phyloP scores from a whole-genome alignment of 2,797 vertebrate genomes.

The Amblyraja radiata region DNA sequence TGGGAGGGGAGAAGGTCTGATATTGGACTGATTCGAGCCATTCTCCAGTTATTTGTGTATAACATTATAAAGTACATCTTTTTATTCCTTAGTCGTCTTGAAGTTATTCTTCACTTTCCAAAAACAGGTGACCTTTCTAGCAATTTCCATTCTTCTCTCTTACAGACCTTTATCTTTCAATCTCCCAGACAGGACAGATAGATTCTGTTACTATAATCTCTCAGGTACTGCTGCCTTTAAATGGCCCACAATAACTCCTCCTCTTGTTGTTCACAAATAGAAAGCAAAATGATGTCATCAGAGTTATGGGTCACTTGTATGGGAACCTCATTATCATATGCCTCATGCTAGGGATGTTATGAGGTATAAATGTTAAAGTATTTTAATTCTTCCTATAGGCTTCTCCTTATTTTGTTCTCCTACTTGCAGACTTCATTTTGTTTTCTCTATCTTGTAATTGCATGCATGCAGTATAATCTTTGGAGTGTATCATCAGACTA shows the following conservation, averaged over 20 bases:
- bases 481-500: not conserved
- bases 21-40: constrained; percentile 63
- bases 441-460: constrained; percentile 69
- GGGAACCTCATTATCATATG: constrained; percentile 14
- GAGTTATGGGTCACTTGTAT: constrained; percentile 22
- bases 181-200: constrained; percentile 99
- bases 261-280: constrained; percentile 64
- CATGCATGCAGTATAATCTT: not conserved
- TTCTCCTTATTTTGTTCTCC: constrained; percentile 70
- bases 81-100: constrained; percentile 62
- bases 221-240: constrained; percentile 88
- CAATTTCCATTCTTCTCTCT: constrained; percentile 98
- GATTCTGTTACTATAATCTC: constrained; percentile 95
- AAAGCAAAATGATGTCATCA: constrained; percentile 76
- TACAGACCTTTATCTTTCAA: constrained; percentile 99
- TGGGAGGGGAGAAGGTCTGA: not conserved
- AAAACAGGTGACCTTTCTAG: constrained; percentile 91
- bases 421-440: constrained; percentile 76
- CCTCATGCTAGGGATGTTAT: not conserved
- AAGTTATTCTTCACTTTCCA: constrained; percentile 75
- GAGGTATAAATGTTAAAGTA: constrained; percentile 47
- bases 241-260: constrained; percentile 50
- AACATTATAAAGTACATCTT: constrained; percentile 54
- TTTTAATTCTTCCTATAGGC: constrained; percentile 61
- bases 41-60: constrained; percentile 48